Evolutionary conservation across 2,888 invertebrate species (phyloP).

Genomic region (Morinoia aosen): DNA sequence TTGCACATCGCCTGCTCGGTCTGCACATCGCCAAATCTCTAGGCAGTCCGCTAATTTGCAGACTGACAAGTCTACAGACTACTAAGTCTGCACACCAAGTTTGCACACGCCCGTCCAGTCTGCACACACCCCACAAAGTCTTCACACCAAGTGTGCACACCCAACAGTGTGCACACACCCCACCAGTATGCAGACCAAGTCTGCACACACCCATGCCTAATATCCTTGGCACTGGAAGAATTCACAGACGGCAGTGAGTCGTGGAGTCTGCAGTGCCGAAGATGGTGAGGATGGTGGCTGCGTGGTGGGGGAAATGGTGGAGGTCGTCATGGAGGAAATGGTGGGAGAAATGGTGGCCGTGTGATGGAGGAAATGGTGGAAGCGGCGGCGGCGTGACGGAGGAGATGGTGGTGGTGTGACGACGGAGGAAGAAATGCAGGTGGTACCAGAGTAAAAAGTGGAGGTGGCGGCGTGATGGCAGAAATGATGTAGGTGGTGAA

Average conservation of each 20-base stretch:
- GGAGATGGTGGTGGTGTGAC: background rate
- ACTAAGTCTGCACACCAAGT: no score
- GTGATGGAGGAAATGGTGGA: background rate
- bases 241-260: slow-evolving; percentile 78
- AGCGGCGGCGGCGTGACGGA: background rate
- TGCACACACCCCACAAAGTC: background rate
- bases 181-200: background rate
- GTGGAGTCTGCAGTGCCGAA: slow-evolving; percentile 80
- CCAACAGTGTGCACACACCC: background rate
- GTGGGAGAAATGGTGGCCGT: background rate
- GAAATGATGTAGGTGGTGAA: no score
- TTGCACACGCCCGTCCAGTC: no score
- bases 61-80: no score
- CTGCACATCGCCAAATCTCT: no score
- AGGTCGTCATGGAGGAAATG: background rate
- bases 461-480: no score
- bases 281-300: slow-evolving; percentile 70
- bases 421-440: no score
- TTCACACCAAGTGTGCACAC: background rate
- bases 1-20: no score
- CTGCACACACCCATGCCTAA: background rate
- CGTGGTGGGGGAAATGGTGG: background rate
- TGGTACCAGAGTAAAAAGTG: no score
- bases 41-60: no score
- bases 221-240: slow-evolving; percentile 80